Evolutionary conservation across 2,113 vertebrate genomes (phyloP), one percentile per base, ranked within the genome.

Genomic region (Nibea albiflora): DNA sequence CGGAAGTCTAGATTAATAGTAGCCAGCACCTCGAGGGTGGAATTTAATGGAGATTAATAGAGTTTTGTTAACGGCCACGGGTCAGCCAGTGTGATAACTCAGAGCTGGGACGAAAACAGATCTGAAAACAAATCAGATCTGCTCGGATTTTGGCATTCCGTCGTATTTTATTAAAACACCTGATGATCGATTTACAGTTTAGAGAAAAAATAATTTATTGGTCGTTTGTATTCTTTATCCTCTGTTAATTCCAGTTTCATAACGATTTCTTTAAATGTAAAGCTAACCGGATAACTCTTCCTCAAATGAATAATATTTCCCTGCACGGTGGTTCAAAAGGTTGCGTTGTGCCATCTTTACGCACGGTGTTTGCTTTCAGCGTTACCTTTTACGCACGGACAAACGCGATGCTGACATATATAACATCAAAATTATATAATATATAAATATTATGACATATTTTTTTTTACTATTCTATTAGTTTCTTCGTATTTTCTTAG

Each of bases 91-190:
- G 28, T 56, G 46, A 80, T 62, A 44, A 39, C 57, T 57, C 16
- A 11, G 3, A 42, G 9, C 22, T 6, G 49, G 5, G 24, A 35
- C 10, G 12, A 56, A 60, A 65, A 60, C 11, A 39, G 35, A 39
- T 39, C 75, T 60, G 26, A 39, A 39, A 39, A 8, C 35, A 39
- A 39, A 39, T 9, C 19, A 50, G 10, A 62, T 58, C 26, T 46
- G 49, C 24, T 69, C 57, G 19, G 39, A 68, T 68, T 77, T 71
- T 28, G 6, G 53, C 47, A 14, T 35, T 35, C 35, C 7, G n/a
- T 35, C 28, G 79, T 9, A n/a, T 58, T 72, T 61, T 67, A 54
- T 56, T 52, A 65, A 76, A 76, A 52, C 76, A 62, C n/a, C 11
- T 28, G 11, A 14, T 10, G 26, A 70, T 39, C 31, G 49, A 44